Percentiles rank a stretch among this genome's conserved stretches.
These are phyloP conservation scores for Dryomyza anilis DNA, from an alignment of 2,888 invertebrate species.

Conservation along the genomic window DNA sequence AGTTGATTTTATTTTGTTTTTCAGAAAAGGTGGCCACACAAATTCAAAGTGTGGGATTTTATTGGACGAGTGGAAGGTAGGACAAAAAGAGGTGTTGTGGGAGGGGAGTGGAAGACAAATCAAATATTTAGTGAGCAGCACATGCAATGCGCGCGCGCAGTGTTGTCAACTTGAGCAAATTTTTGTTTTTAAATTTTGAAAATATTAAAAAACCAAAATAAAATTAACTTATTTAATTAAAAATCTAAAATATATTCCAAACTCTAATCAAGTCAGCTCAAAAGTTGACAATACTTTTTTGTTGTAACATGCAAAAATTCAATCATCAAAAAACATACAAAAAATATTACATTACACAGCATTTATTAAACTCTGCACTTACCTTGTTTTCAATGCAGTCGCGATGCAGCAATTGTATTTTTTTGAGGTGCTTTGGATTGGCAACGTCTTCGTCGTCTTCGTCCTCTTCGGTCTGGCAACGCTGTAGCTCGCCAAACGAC, in stretches of 20 bases:
- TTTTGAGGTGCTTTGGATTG: slow-evolving; percentile 8
- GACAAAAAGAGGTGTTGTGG: slow-evolving; percentile 5
- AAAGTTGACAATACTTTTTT: background rate
- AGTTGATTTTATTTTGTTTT: too few relatives aligned
- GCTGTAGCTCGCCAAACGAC: slow-evolving; percentile 39
- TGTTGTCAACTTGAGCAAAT: slow-evolving; percentile 31
- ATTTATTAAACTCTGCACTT: slow-evolving; percentile 27
- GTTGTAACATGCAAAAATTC: slow-evolving; percentile 41
- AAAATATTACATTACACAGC: slow-evolving; percentile 11
- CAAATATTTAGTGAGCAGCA: background rate
- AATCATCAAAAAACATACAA: slow-evolving; percentile 29
- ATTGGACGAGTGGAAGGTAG: background rate
- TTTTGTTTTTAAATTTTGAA: background rate
- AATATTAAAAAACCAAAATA: slow-evolving; percentile 6
- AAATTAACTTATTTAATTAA: slow-evolving; percentile 18
- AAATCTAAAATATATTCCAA: background rate
- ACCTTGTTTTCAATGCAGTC: slow-evolving; percentile 55
- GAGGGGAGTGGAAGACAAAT: background rate
- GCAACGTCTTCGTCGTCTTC: slow-evolving; percentile 19
- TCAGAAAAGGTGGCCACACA: background rate
- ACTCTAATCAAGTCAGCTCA: background rate
- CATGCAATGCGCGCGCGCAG: slow-evolving; percentile 5
- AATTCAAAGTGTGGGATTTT: background rate
- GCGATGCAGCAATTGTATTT: slow-evolving; percentile 39
- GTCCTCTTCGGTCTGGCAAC: slow-evolving; percentile 39